Base-by-base conservation (phyloP, 2,888 invertebrate species). In the Cylindroiulus punctatus region DNA sequence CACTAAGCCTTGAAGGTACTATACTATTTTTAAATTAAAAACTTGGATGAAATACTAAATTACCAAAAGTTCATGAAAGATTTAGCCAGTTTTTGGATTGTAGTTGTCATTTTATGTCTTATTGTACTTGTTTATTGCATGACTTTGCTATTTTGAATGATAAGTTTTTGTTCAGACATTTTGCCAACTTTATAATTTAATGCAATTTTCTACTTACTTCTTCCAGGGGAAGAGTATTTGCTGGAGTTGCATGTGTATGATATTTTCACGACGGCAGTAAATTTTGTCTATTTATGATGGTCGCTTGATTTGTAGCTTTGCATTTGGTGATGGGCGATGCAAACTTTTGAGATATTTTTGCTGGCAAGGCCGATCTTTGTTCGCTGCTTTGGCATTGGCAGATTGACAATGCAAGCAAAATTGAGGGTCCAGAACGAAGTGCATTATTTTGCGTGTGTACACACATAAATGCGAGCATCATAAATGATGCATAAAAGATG, bases 401-500 rank as follows among this genome's bases (percentile, higher is more conserved):
- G 82, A 82, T 82, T 82, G 82, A 19, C 82, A 82, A 82, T 22
- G 36, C 36, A 82, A 82, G 82, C 82, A 82, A 82, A 82, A 30
- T 82, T 82, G 82, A 82, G 82, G 42, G 42, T 14, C 82, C 82
- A 82, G 82, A 82, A 82, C 82, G 36, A 82, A 82, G n/a, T 82
- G 82, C 82, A 82, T 82, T 82, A 82, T 40, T n/a, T 82, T 36
- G 14, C 22, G 42, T 36, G 36, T 81, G 82, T 42, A 36, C n/a
- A 65, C 65, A 65, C 14, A 65, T 82, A 36, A 40, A 82, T 82
- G 42, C 82, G 22, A 82, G 19, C 36, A 36, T 82, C 82, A 82
- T 82, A 82, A 82, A 82, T 82, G 82, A 82, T 82, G 82, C 82
- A 82, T 82, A 36, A 82, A 82, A 82, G 82, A 42, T 36, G 82